Conservation (phyloP, 2,797 vertebrate genomes). For the Bucorvus abyssinicus region DNA sequence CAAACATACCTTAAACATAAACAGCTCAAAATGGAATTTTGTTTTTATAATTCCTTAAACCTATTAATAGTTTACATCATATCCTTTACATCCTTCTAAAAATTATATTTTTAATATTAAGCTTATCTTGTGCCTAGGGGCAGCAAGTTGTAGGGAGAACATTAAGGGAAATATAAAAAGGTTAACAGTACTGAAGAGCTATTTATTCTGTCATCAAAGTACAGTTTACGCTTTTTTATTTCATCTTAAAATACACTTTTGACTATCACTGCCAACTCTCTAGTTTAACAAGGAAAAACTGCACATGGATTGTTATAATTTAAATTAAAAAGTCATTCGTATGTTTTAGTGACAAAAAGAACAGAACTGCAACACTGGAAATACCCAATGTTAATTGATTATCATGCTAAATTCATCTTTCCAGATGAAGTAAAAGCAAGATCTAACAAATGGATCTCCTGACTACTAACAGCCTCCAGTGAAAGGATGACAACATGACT, state of each 20-base stretch:
- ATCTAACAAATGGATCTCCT: background rate
- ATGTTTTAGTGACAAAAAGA: background rate
- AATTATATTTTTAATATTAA: background rate
- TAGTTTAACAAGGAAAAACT: background rate
- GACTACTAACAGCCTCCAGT: slow-evolving; percentile 1
- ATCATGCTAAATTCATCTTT: slow-evolving; percentile 3
- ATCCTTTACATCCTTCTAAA: background rate
- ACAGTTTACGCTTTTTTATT: background rate
- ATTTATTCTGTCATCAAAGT: background rate
- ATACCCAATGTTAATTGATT: background rate
- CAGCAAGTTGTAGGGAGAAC: background rate
- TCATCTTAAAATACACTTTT: background rate
- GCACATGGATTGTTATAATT: background rate
- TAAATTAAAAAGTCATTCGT: background rate
- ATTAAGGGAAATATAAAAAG: background rate
- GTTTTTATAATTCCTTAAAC: background rate
- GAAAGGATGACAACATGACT: background rate
- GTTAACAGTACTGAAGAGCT: background rate
- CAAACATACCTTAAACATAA: background rate
- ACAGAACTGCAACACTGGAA: background rate
- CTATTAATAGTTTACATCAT: background rate
- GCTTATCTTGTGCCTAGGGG: background rate
- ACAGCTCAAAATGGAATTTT: background rate
- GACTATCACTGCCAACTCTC: background rate
- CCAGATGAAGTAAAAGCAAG: slow-evolving; percentile 23